A percentile compares a stretch with the other conserved stretches of the same genome.
These are phyloP conservation scores for Mesodorylaimus sp. DNA, from an alignment of 2,888 invertebrate genomes.

Conservation along the genomic window DNA sequence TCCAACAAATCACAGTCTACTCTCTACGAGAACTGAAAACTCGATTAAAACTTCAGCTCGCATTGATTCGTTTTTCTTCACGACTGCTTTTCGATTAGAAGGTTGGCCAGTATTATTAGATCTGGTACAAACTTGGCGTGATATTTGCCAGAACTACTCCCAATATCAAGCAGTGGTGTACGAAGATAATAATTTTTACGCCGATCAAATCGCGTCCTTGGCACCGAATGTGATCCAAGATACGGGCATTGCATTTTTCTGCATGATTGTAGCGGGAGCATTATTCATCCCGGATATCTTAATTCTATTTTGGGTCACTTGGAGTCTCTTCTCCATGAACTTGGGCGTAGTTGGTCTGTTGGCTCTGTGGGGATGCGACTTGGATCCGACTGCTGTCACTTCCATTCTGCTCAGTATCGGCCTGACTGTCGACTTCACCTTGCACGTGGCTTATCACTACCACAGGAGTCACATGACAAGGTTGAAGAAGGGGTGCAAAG, in stretches of 20 bases:
- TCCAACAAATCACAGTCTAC: too few species aligned
- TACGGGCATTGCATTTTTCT: conserved; percentile 26
- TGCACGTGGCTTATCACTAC: conserved; percentile 24
- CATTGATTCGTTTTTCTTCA: too few species aligned
- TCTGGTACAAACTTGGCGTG: conserved; percentile 24
- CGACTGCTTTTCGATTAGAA: conserved; percentile 19
- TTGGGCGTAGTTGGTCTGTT: conserved; percentile 23
- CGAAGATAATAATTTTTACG: conserved; percentile 29
- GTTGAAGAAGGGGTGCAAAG: too few species aligned
- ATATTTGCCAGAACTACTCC: conserved; percentile 17
- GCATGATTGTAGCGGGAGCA: conserved; percentile 21
- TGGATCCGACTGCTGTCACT: conserved; percentile 27
- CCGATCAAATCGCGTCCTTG: conserved; percentile 24
- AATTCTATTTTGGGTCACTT: conserved; percentile 26
- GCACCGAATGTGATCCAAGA: conserved; percentile 23
- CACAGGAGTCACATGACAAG: too few species aligned
- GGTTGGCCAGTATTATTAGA: conserved; percentile 24
- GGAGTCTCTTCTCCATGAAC: conserved; percentile 23
- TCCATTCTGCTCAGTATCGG: conserved; percentile 30
- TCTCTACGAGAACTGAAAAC: too few species aligned
- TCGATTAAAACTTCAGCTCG: too few species aligned
- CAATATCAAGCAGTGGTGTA: conserved; percentile 26
- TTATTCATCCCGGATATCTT: conserved; percentile 25
- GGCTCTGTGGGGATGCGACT: conserved; percentile 27
- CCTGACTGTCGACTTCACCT: conserved; percentile 28